These are phyloP conservation scores for Eutrigla gurnardus DNA, from an alignment of 2,797 vertebrate species.

Conservation along the genomic window DNA sequence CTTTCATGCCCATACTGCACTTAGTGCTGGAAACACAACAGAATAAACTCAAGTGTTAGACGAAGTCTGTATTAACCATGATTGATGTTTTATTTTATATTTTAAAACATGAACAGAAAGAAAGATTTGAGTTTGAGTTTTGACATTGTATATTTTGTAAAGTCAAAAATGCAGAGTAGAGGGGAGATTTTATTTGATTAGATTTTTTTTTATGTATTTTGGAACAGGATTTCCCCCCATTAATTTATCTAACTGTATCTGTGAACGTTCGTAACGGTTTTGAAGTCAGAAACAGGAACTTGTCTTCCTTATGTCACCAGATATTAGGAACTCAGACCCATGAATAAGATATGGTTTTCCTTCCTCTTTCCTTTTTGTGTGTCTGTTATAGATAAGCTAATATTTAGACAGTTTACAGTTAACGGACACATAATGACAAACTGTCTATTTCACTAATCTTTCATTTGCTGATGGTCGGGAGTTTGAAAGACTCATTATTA, in stretches of 20 bases:
- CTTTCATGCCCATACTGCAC: not conserved
- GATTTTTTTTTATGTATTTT: not conserved
- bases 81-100: constrained; percentile 21
- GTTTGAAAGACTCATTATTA: not conserved
- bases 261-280: not conserved
- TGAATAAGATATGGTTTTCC: not conserved
- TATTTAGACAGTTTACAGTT: constrained; percentile 19
- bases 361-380: not conserved
- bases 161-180: not conserved
- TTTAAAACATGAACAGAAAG: constrained; percentile 22
- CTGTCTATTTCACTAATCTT: not conserved
- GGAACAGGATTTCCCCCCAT: not conserved
- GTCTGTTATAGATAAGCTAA: not conserved
- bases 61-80: not conserved
- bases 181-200: constrained; percentile 7
- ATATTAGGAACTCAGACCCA: not conserved
- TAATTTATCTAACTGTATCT: not conserved
- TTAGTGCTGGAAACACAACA: not conserved
- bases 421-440: not conserved
- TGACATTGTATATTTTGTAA: not conserved
- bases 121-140: not conserved
- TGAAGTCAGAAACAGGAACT: not conserved
- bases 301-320: not conserved
- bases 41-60: not conserved
- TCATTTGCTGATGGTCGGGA: not conserved